Evolutionary conservation across 1,140 invertebrate species (phyloP).

Genomic region (Venustaconcha ellipsiformis): DNA sequence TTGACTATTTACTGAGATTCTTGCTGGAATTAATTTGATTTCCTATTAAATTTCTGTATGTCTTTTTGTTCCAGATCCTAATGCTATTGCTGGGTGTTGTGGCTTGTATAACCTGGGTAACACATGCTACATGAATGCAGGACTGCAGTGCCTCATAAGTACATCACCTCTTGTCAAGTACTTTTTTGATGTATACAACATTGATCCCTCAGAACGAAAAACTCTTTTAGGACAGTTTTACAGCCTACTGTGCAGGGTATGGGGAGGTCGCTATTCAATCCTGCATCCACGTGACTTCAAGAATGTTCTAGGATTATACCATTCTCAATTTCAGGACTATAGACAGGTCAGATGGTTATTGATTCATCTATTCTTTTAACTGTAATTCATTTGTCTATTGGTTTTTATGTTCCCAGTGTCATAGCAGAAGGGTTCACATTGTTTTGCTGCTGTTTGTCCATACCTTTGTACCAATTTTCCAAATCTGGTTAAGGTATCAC

Average conservation of each 20-base stretch:
- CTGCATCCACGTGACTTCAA: constrained; percentile 76
- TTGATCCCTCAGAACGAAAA: constrained; percentile 26
- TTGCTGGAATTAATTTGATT: too few species aligned
- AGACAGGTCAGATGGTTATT: constrained; percentile 53
- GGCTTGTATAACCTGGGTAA: constrained; percentile 79
- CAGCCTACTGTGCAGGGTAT: constrained; percentile 74
- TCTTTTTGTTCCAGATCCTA: constrained; percentile 46
- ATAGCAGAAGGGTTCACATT: background rate
- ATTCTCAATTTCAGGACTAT: constrained; percentile 76
- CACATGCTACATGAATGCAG: constrained; percentile 82
- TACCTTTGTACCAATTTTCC: background rate
- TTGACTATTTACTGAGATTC: too few species aligned
- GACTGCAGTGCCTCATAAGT: constrained; percentile 75
- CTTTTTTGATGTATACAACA: constrained; percentile 68
- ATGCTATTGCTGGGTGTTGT: constrained; percentile 73
- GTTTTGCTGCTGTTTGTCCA: background rate
- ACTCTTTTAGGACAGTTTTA: constrained; percentile 72
- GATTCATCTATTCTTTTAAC: background rate
- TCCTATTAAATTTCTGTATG: background rate
- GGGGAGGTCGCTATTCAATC: constrained; percentile 75
- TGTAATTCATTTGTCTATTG: background rate
- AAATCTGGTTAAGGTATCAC: background rate
- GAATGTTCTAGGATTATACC: constrained; percentile 74
- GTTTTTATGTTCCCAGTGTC: constrained; percentile 1
- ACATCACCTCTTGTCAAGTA: constrained; percentile 71